phyloP scores from a whole-genome alignment of 2,888 invertebrate species.

The Pyrocoelia pectoralis region DNA sequence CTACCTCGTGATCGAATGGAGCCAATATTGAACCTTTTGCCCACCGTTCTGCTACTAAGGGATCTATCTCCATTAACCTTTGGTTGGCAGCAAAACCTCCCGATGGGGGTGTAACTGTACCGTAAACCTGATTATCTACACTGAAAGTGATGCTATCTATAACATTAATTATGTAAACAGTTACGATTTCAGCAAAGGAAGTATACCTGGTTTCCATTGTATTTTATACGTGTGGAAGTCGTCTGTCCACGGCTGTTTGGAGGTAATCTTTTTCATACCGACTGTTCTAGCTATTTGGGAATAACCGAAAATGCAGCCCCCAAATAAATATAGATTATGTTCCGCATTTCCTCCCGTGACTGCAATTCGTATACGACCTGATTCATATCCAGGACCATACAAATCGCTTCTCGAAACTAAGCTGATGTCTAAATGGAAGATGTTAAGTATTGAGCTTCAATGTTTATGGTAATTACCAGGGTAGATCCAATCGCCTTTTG shows the following conservation, averaged over 20 bases:
- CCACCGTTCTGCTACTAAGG: slow-evolving; percentile 66
- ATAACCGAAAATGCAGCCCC: slow-evolving; percentile 51
- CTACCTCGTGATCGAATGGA: slow-evolving; percentile 79
- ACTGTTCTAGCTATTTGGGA: slow-evolving; percentile 47
- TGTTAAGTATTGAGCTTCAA: not conserved
- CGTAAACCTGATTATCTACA: slow-evolving; percentile 64
- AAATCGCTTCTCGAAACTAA: slow-evolving; percentile 69
- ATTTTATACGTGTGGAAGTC: slow-evolving; percentile 66
- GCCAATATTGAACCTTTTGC: slow-evolving; percentile 66
- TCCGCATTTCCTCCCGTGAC: slow-evolving; percentile 71
- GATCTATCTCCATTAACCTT: slow-evolving; percentile 41
- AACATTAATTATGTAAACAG: slow-evolving; percentile 42
- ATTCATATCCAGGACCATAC: slow-evolving; percentile 70
- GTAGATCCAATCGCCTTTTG: slow-evolving; percentile 78
- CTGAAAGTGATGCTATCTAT: slow-evolving; percentile 63
- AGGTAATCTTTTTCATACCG: slow-evolving; percentile 44
- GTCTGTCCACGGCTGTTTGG: slow-evolving; percentile 56
- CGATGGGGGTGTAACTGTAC: slow-evolving; percentile 55
- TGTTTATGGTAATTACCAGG: slow-evolving; percentile 51
- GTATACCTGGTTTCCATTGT: slow-evolving; percentile 62
- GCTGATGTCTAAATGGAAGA: slow-evolving; percentile 75
- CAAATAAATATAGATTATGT: not conserved
- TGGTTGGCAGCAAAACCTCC: slow-evolving; percentile 54
- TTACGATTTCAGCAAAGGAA: too few relatives aligned
- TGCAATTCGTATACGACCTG: slow-evolving; percentile 77